Conservation (phyloP, 2,113 vertebrate genomes). For the Macaca fascicularis region T2T-MFA8v1.1 NC_088376.1:171027001-171027500, state of each 20-base stretch:
- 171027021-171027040: neutral
- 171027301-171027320: neutral
- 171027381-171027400: neutral
- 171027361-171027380: conserved; percentile 9
- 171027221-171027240: neutral
- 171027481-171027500: neutral
- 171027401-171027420: neutral
- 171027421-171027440: neutral
- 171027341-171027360: neutral
- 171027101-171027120: neutral
- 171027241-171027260: neutral
- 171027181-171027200: neutral
- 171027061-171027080: neutral
- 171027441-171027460: neutral
- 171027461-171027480: neutral
- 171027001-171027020: neutral
- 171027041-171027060: neutral
- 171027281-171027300: neutral
- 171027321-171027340: neutral
- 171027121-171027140: neutral
- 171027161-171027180: neutral
- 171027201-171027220: neutral
- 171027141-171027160: neutral
- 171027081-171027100: neutral
- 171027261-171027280: neutral